Percentiles rank a stretch among this genome's conserved stretches.
Conservation (phyloP, 2,888 invertebrate genomes). For the Rhogogaster chlorosoma region DNA sequence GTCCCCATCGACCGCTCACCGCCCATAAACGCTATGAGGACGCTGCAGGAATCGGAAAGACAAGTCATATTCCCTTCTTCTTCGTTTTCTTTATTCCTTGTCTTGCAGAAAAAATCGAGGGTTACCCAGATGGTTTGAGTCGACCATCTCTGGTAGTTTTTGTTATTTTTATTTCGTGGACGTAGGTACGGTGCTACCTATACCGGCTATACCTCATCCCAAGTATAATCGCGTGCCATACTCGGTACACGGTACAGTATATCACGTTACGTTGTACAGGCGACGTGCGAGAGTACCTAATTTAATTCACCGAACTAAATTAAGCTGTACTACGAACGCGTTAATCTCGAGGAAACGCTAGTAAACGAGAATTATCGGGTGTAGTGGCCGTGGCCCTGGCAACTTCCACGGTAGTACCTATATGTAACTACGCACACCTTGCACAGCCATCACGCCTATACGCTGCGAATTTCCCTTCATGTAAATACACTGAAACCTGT, state of each 20-base stretch:
- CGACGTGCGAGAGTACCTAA: constrained; percentile 26
- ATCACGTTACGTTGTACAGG: background rate
- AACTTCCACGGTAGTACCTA: background rate
- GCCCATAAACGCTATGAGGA: constrained; percentile 4
- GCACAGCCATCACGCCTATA: background rate
- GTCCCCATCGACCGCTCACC: constrained; percentile 12
- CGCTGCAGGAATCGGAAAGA: background rate
- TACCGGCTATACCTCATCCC: background rate
- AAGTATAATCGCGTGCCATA: background rate
- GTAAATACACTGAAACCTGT: constrained; percentile 5
- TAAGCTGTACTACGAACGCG: constrained; percentile 45
- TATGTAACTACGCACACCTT: constrained; percentile 24
- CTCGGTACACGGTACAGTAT: background rate
- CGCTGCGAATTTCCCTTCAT: constrained; percentile 1
- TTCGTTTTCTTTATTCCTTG: background rate
- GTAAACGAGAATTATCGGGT: constrained; percentile 46
- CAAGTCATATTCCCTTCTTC: constrained; percentile 4
- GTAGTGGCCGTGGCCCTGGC: constrained; percentile 48
- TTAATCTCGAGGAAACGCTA: constrained; percentile 49
- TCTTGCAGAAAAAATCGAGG: constrained; percentile 26
- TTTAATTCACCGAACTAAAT: constrained; percentile 45
- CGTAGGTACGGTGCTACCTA: background rate
- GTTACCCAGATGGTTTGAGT: background rate
- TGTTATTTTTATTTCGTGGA: background rate
- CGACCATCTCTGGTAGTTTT: background rate